phyloP scores from a whole-genome alignment of 2,113 vertebrate genomes.

The Myanophis thanlyinensis region DNA sequence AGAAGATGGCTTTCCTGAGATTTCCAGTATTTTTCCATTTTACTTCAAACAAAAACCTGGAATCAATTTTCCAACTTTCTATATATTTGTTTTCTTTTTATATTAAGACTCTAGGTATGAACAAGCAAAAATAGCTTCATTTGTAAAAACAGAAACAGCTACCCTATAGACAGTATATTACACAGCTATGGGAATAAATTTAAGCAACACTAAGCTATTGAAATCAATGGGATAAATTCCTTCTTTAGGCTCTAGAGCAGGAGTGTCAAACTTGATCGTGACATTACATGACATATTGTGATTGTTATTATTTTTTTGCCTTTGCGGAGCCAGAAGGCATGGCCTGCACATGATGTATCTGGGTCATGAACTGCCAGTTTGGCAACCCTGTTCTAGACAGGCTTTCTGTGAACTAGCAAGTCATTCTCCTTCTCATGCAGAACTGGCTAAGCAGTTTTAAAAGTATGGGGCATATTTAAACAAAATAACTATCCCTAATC shows the following conservation, averaged over 20 bases:
- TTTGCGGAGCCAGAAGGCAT: too few species aligned
- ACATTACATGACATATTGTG: too few species aligned
- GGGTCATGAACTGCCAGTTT: too few species aligned
- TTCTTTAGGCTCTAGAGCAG: not conserved
- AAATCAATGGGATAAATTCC: not conserved
- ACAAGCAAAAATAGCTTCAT: not conserved
- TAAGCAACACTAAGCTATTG: not conserved
- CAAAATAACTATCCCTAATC: not conserved
- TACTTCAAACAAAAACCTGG: not conserved
- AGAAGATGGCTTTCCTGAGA: not conserved
- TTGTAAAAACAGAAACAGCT: not conserved
- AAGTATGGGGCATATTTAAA: not conserved
- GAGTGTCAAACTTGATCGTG: too few species aligned
- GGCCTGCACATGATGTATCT: too few species aligned
- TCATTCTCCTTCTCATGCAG: not conserved
- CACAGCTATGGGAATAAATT: not conserved
- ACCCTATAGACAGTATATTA: not conserved
- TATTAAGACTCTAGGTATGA: not conserved
- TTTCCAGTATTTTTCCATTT: not conserved
- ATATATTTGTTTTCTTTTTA: not conserved
- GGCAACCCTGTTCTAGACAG: not conserved
- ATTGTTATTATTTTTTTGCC: too few species aligned
- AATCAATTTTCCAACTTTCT: not conserved
- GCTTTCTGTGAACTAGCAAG: not conserved
- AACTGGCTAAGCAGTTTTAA: not conserved